phyloP scores from a whole-genome alignment of 2,797 vertebrate genomes.

The Pseudomugil tenellus region DNA sequence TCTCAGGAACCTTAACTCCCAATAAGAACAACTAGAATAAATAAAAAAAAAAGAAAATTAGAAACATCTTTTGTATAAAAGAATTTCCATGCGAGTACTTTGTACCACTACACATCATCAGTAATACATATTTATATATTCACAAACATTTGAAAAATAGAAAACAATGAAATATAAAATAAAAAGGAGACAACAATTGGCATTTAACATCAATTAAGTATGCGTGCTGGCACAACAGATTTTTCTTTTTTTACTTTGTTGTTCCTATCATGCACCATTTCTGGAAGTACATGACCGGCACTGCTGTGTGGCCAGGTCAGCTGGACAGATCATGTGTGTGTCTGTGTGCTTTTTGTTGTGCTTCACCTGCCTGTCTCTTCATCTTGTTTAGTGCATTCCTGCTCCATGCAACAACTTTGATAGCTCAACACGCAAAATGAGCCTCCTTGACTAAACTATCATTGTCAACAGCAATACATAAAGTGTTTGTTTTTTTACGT shows the following conservation, averaged over 20 bases:
- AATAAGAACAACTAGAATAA: constrained; percentile 82
- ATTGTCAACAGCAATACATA: constrained; percentile 78
- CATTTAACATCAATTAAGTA: constrained; percentile 82
- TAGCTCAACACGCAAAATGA: constrained; percentile 30
- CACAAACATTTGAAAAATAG: constrained; percentile 87
- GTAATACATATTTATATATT: constrained; percentile 89
- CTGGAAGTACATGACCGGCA: constrained; percentile 73
- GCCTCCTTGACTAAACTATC: constrained; percentile 43
- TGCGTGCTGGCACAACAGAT: constrained; percentile 84
- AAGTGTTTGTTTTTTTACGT: constrained; percentile 44
- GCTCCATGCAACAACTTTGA: constrained; percentile 32
- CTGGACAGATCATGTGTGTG: constrained; percentile 63
- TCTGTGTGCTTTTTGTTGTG: constrained; percentile 77
- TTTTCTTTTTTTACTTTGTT: constrained; percentile 55
- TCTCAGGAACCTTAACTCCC: constrained; percentile 73
- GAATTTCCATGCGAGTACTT: constrained; percentile 86
- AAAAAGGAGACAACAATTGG: constrained; percentile 78
- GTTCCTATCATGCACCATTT: constrained; percentile 83
- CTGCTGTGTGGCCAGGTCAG: constrained; percentile 42
- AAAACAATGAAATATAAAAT: constrained; percentile 84
- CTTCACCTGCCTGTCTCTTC: constrained; percentile 52
- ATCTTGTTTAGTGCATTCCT: constrained; percentile 23
- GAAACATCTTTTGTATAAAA: constrained; percentile 88
- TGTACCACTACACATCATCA: constrained; percentile 86
- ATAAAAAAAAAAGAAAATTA: constrained; percentile 77